Evolutionary conservation across 2,888 invertebrate species (phyloP), one percentile per base, ranked within the genome.

Genomic region (Linnaemya vulpina): DNA sequence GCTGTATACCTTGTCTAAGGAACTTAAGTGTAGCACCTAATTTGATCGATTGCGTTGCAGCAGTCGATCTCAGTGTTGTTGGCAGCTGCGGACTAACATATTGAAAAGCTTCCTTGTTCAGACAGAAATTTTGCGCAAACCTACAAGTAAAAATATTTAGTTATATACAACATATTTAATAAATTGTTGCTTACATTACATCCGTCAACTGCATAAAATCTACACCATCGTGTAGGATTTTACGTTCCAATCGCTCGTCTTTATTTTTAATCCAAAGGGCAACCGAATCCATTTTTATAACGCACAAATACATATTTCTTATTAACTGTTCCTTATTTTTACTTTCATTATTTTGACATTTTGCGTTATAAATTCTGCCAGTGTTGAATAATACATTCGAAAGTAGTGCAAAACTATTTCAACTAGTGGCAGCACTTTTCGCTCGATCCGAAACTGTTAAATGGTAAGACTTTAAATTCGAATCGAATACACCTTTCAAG

Each of bases 231-330:
- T 35, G 51, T 68, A 68, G 51, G 55, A 55, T 70, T 70, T 53
- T 70, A 40, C 70, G 38, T 70, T 70, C 70, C 53, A 53, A 55
- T 53, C 70, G 20, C 70, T 70, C 70, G 70, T 70, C 70, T 51
- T 70, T 35, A 55, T 70, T 55, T 70, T 49, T 38, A 17, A 68
- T 68, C 51, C 49, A 68, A 68, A 68, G 25, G 25, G 13, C 35
- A n/a, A n/a, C n/a, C n/a, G n/a, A n/a, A n/a, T n/a, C n/a, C n/a
- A n/a, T n/a, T n/a, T n/a, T n/a, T n/a, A n/a, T n/a, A n/a, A n/a
- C n/a, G n/a, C n/a, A 35, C 35, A 35, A 35, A 40, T 40, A 40
- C 40, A 40, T 40, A 40, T 40, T 40, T 40, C 8, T 40, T 40
- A 11, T 40, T 40, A n/a, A 30, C n/a, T 35, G n/a, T 13, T 55